Evolutionary conservation across 2,888 invertebrate genomes (phyloP).

Genomic region (Seladonia tumulorum): DNA sequence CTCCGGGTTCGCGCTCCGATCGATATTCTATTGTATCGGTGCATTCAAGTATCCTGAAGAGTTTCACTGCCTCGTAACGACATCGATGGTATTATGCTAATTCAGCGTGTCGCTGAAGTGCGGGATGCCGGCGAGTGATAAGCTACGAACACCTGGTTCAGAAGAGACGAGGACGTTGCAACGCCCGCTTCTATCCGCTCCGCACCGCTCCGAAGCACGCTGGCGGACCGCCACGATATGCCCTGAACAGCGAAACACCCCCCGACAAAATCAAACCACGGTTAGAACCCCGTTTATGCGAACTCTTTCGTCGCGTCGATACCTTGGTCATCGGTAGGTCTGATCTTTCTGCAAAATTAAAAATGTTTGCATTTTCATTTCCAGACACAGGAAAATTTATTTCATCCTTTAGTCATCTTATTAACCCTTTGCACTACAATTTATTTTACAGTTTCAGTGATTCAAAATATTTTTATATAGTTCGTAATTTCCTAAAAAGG

Average conservation of each 20-base stretch:
- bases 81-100: conserved; percentile 74
- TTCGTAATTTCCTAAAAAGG: no score
- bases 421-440: background rate
- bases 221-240: conserved; percentile 8
- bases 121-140: conserved; percentile 62
- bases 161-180: conserved; percentile 6
- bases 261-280: background rate
- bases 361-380: no score
- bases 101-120: conserved; percentile 70
- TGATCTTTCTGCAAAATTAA: no score
- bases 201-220: conserved; percentile 18
- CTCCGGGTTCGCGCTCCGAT: conserved; percentile 61
- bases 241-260: background rate
- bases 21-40: conserved; percentile 77
- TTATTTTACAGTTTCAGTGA: no score
- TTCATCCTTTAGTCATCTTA: background rate
- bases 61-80: conserved; percentile 64
- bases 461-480: no score
- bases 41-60: conserved; percentile 67
- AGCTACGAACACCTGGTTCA: conserved; percentile 49
- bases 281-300: no score
- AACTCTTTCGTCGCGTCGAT: no score
- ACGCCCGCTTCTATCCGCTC: background rate
- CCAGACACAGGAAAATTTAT: no score
- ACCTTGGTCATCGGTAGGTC: no score